Base-by-base conservation (phyloP, 2,888 invertebrate species). In the Heliconius sara region DNA sequence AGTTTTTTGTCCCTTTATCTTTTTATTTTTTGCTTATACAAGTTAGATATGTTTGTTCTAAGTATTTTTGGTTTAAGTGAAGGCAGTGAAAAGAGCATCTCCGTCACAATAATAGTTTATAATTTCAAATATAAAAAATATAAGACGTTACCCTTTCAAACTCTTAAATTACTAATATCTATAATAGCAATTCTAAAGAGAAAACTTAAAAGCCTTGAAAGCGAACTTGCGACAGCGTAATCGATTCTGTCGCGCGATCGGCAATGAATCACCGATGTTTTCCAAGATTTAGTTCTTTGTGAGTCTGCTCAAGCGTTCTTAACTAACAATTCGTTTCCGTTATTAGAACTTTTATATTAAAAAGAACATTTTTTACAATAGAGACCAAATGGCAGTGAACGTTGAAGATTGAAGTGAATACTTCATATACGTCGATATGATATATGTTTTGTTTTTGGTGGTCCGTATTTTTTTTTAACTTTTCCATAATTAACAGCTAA, bases 241-340 rank as follows among this genome's bases (percentile, higher is more conserved):
- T 97, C 97, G 84, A 97, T 91, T 84, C 95, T 95, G 77, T 95
- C 95, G 75, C 97, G 93, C 79, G 96, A 95, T 76, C 95, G 93
- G 87, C 97, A 97, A 86, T 97, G 96, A 19, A 97, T 90, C 30
- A 97, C 96, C 39, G 97, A 86, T 27, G 91, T 78, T 67, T 88
- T 87, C 12, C 88, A 83, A 25, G 86, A 73, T 80, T 83, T 87
- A 43, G 84, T 82, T 52, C 82, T 84, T 43, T 52, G 83, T 34
- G 68, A 76, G 71, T 82, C 79, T n/a, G 52, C 73, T 63, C 63
- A 63, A 63, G 39, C 74, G 74, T 74, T 63, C 63, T 74, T 39
- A 60, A 74, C 74, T 63, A 74, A 74, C 63, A 74, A 74, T 74
- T 63, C 39, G 63, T 63, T 74, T 74, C 60, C 72, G 63, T 63